Base-by-base conservation (phyloP, 2,888 invertebrate species). In the Heteropelma amictum region DNA sequence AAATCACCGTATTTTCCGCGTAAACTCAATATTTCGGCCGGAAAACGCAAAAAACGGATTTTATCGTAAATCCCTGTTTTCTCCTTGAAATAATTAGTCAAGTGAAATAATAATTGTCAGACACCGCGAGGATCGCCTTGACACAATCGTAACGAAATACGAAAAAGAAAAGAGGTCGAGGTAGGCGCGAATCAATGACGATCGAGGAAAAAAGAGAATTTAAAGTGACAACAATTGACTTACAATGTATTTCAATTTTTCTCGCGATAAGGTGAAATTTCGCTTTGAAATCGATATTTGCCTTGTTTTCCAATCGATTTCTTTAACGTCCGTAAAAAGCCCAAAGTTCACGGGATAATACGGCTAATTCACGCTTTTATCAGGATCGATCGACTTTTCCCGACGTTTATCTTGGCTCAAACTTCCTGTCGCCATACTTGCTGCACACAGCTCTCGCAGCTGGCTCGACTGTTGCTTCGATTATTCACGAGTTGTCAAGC, bases 401-500 rank as follows among this genome's bases (percentile, higher is more conserved):
- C 45, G n/a, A n/a, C n/a, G n/a, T n/a, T n/a, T n/a, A n/a, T n/a
- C n/a, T n/a, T n/a, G n/a, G 30, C 40, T 30, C 8, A 26, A 2
- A 51, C 6, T 45, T 53, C 26, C 35, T 33, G 35, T 17, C 23
- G 40, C 14, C 26, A 45, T 19, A n/a, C n/a, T n/a, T n/a, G n/a
- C n/a, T n/a, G n/a, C n/a, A n/a, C 28, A 28, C 40, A 17, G 63
- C n/a, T 63, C 26, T 58, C 30, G 26, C 35, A n/a, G 17, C 56
- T 28, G 21, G 3, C 40, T 45, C 45, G 26, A 49, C 17, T 21
- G 42, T 23, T 28, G 35, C 26, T 12, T 70, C 26, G 49, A 68
- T 73, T 68, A 73, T 73, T 73, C 56, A 73, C 42, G 67, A 73
- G 49, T 30, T 60, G 60, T 26, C 58, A 12, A 35, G 23, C 40